Evolutionary conservation across 2,797 vertebrate genomes (phyloP), one percentile per base, ranked within the genome.

Genomic region (Parauchenoglanis punctatus): DNA sequence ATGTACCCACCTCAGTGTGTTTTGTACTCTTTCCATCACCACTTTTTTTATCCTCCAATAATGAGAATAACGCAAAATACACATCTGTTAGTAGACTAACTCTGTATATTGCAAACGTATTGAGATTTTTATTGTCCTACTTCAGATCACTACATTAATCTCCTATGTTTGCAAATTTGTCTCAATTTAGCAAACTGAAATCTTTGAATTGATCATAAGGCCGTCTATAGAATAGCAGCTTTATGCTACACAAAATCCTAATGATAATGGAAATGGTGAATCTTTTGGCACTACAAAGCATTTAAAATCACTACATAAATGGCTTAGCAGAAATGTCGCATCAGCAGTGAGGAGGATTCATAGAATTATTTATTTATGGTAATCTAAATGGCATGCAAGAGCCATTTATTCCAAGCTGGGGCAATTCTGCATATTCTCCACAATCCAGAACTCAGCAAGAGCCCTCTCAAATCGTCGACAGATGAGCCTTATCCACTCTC

Each of bases 401-500:
- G 10, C 7, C 23, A 7, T 61, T 81, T 59, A 81, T 25, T 44
- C 78, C 20, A 7, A 44, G 78, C 78, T 7, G 78, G 11, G 11
- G 11, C 35, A 61, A 44, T 44, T 81, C 58, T 44, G 78, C 25
- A 7, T n/a, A 8, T 61, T 81, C 78, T 61, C 12, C 78, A 82
- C 12, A n/a, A 82, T 82, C 80, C 59, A 82, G 76, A 63, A 10
- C 59, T 65, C 80, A 63, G 80, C 59, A 65, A n/a, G 80, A 65
- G 15, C 7, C 13, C 7, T 63, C 80, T 15, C 35, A 20, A 15
- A 49, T 2, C 28, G 40, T 4, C 28, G 59, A 82, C 58, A 2
- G 80, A 63, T 81, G 80, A 63, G 59, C 35, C 35, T n/a, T 63
- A 65, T 81, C 80, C 40, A 17, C 23, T 46, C 25, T 28, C 80